Evolutionary conservation across 2,797 vertebrate species (phyloP).

Genomic region (Cirrhinus molitorella): DNA sequence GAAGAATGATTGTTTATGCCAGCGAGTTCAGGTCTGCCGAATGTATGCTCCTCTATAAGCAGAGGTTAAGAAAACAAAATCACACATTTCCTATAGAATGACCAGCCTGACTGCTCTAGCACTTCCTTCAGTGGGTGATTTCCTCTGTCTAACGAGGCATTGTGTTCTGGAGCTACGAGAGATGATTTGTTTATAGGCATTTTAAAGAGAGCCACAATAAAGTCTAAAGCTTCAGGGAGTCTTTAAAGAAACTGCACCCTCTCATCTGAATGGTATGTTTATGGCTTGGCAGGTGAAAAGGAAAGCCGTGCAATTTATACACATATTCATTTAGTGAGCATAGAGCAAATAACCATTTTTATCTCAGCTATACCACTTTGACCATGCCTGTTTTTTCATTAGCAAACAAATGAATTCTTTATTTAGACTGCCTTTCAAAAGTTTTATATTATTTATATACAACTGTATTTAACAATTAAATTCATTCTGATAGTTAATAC

Average conservation of each 20-base stretch:
- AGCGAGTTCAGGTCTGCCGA: neutral
- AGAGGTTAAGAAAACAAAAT: conserved; percentile 42
- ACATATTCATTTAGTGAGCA: neutral
- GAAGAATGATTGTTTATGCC: conserved; percentile 15
- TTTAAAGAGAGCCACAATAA: conserved; percentile 45
- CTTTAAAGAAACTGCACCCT: conserved; percentile 25
- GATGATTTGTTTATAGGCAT: conserved; percentile 30
- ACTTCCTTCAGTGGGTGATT: conserved; percentile 15
- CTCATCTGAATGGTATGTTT: conserved; percentile 12
- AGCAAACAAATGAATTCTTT: too few species aligned
- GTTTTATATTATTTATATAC: neutral
- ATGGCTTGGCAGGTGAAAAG: conserved; percentile 8
- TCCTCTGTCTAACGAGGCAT: conserved; percentile 27
- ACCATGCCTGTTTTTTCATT: neutral
- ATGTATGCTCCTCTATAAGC: conserved; percentile 11
- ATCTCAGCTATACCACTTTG: neutral
- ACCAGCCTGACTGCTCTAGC: neutral
- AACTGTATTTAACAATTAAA: neutral
- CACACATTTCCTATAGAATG: conserved; percentile 14
- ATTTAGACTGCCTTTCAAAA: too few species aligned
- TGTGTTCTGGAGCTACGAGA: conserved; percentile 12
- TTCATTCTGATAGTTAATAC: neutral
- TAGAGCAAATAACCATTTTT: neutral
- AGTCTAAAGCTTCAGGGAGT: conserved; percentile 16
- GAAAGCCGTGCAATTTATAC: neutral